Evolutionary conservation across 2,888 invertebrate species (phyloP).

Genomic region (Gymnosoma rotundatum): DNA sequence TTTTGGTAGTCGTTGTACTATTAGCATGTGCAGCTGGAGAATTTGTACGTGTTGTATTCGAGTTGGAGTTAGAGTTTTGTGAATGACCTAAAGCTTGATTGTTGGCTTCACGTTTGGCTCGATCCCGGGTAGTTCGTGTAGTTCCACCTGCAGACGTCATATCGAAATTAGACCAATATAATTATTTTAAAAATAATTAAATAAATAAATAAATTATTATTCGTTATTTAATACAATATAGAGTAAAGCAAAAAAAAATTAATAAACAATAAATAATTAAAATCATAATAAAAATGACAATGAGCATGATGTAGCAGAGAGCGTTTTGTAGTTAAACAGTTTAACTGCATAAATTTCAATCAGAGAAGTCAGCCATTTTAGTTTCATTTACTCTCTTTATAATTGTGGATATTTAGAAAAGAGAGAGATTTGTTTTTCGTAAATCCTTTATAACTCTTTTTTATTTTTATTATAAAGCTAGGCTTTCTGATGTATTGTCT

Average conservation of each 20-base stretch:
- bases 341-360: constrained; percentile 25
- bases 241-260: neutral
- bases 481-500: constrained; percentile 15
- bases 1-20: constrained; percentile 62
- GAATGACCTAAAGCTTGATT: constrained; percentile 74
- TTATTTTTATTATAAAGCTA: constrained; percentile 1
- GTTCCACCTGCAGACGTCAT: constrained; percentile 74
- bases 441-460: neutral
- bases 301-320: constrained; percentile 39
- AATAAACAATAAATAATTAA: neutral
- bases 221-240: neutral
- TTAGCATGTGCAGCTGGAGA: constrained; percentile 70
- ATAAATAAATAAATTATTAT: no score
- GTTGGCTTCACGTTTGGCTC: constrained; percentile 82
- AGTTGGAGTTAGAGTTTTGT: constrained; percentile 73
- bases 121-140: constrained; percentile 81
- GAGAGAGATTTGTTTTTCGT: constrained; percentile 21
- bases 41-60: constrained; percentile 68
- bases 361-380: constrained; percentile 37
- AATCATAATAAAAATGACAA: constrained; percentile 13
- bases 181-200: neutral
- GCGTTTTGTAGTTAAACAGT: constrained; percentile 31
- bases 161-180: neutral
- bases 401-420: constrained; percentile 14
- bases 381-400: constrained; percentile 16